phyloP scores from a whole-genome alignment of 2,888 invertebrate genomes.

The Ennomos quercinarius region DNA sequence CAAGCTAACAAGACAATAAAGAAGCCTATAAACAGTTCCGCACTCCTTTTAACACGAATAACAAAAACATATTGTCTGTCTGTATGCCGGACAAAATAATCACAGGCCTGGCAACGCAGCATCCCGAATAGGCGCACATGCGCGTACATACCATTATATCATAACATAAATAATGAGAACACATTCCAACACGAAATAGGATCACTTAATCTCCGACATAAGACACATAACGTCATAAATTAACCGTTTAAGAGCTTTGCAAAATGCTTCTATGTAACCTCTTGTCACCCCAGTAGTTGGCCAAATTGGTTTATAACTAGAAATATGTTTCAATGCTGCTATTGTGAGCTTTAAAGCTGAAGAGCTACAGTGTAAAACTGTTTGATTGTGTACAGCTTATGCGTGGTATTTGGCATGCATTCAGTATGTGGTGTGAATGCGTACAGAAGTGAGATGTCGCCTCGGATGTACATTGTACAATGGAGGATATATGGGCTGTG shows the following conservation, averaged over 20 bases:
- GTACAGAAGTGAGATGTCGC: slow-evolving; percentile 30
- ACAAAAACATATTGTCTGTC: slow-evolving; percentile 1
- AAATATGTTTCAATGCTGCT: slow-evolving; percentile 5
- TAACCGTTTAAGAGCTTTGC: slow-evolving; percentile 48
- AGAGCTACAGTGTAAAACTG: slow-evolving; percentile 24
- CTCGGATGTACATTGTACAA: slow-evolving; percentile 4
- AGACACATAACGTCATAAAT: slow-evolving; percentile 56
- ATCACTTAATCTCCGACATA: slow-evolving; percentile 59
- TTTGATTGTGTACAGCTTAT: slow-evolving; percentile 6
- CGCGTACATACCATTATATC: slow-evolving; percentile 36
- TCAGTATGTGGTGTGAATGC: slow-evolving; percentile 32
- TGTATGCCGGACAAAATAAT: slow-evolving; percentile 3
- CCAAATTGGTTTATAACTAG: slow-evolving; percentile 60
- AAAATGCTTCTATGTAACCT: slow-evolving; percentile 48
- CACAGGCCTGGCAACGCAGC: slow-evolving; percentile 9
- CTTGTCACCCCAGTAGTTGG: slow-evolving; percentile 54
- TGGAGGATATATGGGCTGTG: slow-evolving; percentile 1
- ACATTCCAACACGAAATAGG: slow-evolving; percentile 49
- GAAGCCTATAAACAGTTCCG: too few relatives aligned
- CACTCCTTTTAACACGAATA: too few relatives aligned
- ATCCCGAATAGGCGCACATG: slow-evolving; percentile 29
- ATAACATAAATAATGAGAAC: slow-evolving; percentile 48
- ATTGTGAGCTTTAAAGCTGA: slow-evolving; percentile 15
- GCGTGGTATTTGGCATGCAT: slow-evolving; percentile 32
- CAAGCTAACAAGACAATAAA: too few relatives aligned